Evolutionary conservation across 2,888 invertebrate species (phyloP).

Genomic region (Cosmorhoe ocellata): DNA sequence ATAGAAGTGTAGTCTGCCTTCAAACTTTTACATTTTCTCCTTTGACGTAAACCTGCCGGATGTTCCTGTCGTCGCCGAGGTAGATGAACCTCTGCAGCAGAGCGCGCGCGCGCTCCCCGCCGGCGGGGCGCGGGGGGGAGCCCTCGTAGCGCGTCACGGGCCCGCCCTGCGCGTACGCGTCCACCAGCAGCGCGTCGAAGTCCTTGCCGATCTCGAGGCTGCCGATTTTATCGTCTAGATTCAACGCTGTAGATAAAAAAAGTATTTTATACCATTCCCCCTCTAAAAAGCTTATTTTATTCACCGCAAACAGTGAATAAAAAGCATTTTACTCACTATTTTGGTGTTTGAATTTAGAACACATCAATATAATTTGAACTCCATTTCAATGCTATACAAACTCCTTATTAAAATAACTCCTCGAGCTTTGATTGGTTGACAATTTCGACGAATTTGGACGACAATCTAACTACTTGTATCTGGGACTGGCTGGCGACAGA

Average conservation of each 20-base stretch:
- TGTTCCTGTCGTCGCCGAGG: constrained; percentile 92
- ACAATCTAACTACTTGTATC: too few relatives aligned
- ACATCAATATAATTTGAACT: too few relatives aligned
- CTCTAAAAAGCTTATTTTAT: too few relatives aligned
- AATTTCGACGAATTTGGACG: too few relatives aligned
- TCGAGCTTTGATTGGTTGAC: too few relatives aligned
- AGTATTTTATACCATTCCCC: neutral
- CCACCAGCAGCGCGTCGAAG: constrained; percentile 92
- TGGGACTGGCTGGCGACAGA: too few relatives aligned
- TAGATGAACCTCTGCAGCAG: constrained; percentile 89
- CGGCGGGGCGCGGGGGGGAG: constrained; percentile 33
- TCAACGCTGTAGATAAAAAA: constrained; percentile 83
- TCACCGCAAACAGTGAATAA: too few relatives aligned
- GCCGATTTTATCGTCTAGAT: constrained; percentile 88
- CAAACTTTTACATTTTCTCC: constrained; percentile 73
- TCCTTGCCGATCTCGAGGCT: constrained; percentile 91
- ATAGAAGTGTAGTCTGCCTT: neutral
- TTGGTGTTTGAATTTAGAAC: too few relatives aligned
- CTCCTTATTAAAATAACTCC: too few relatives aligned
- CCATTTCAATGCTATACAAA: too few relatives aligned
- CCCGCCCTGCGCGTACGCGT: constrained; percentile 79
- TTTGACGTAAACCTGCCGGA: constrained; percentile 88
- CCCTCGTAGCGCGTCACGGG: constrained; percentile 76
- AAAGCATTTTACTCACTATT: too few relatives aligned
- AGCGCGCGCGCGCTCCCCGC: constrained; percentile 78